A percentile compares a stretch with the other conserved stretches of the same genome.
These are phyloP conservation scores for Pyrocoelia pectoralis DNA, from an alignment of 2,888 invertebrate genomes.

Conservation along the genomic window DNA sequence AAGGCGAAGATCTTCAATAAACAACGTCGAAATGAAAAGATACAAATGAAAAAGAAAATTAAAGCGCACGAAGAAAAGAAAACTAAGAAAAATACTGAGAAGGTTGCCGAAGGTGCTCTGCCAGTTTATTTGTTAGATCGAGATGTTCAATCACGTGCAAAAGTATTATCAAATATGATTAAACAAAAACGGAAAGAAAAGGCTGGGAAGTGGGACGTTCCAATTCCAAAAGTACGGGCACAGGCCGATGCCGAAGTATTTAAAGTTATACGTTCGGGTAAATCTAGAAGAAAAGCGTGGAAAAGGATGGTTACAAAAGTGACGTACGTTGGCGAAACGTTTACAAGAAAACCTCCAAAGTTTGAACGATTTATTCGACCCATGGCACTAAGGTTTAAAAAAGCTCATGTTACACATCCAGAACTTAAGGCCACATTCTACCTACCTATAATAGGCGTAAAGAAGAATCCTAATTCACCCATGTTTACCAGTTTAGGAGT, in stretches of 20 bases:
- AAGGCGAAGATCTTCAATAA: constrained; percentile 98
- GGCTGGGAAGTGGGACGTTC: constrained; percentile 99
- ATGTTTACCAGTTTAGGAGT: constrained; percentile 98
- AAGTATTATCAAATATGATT: constrained; percentile 97
- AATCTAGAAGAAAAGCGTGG: constrained; percentile 95
- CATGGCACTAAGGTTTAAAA: constrained; percentile 95
- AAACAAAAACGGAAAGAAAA: constrained; percentile 99
- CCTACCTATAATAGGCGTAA: constrained; percentile 97
- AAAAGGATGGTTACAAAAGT: constrained; percentile 99
- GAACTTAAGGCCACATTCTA: constrained; percentile 98
- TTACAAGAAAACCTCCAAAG: constrained; percentile 98
- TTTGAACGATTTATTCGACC: constrained; percentile 98
- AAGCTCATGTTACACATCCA: constrained; percentile 99
- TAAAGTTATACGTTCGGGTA: constrained; percentile 90
- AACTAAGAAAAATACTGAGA: constrained; percentile 82
- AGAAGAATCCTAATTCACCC: constrained; percentile 97
- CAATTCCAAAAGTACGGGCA: constrained; percentile 96
- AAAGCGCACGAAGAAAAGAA: constrained; percentile 97
- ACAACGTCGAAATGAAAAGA: constrained; percentile 95
- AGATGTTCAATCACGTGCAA: constrained; percentile 92
- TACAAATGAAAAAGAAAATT: constrained; percentile 98
- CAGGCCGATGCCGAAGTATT: constrained; percentile 98
- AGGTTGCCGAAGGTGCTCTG: constrained; percentile 88
- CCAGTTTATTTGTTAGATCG: constrained; percentile 98
- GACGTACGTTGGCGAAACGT: constrained; percentile 96